These are phyloP conservation scores for Pseudorectes ferrugineus DNA, from an alignment of 2,113 vertebrate species.

Conservation along the genomic window DNA sequence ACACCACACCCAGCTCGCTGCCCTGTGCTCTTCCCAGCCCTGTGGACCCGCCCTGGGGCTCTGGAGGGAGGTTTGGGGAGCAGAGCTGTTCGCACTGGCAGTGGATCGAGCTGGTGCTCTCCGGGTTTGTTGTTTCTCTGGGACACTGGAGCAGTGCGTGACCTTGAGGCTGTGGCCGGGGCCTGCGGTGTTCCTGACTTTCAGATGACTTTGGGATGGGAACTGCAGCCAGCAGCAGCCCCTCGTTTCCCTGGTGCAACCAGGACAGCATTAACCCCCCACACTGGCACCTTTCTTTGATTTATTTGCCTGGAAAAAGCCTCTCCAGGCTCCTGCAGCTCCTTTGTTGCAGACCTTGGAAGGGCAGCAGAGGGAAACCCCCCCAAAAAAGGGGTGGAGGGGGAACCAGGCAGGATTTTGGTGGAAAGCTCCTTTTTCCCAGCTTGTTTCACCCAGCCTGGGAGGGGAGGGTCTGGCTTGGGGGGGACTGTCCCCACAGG, in stretches of 20 bases:
- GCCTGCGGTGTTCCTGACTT: background rate
- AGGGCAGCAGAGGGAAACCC: background rate
- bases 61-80: background rate
- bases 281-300: background rate
- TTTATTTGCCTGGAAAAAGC: background rate
- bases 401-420: background rate
- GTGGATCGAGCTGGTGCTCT: fast-evolving
- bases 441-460: fast-evolving
- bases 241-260: background rate
- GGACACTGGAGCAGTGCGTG: background rate
- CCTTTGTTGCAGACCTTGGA: background rate
- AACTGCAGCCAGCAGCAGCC: background rate
- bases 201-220: constrained; percentile 8
- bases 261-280: background rate
- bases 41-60: fast-evolving
- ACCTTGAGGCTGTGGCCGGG: background rate
- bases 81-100: fast-evolving
- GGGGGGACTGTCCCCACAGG: background rate
- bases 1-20: fast-evolving
- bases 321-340: background rate
- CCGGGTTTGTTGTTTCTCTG: background rate
- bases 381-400: fast-evolving
- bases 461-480: background rate
- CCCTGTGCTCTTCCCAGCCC: background rate
- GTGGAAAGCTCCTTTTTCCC: background rate